A percentile compares a stretch with the other conserved stretches of the same genome.
Evolutionary conservation across 2,113 vertebrate species (phyloP).

Genomic region (Rhineura floridana): DNA sequence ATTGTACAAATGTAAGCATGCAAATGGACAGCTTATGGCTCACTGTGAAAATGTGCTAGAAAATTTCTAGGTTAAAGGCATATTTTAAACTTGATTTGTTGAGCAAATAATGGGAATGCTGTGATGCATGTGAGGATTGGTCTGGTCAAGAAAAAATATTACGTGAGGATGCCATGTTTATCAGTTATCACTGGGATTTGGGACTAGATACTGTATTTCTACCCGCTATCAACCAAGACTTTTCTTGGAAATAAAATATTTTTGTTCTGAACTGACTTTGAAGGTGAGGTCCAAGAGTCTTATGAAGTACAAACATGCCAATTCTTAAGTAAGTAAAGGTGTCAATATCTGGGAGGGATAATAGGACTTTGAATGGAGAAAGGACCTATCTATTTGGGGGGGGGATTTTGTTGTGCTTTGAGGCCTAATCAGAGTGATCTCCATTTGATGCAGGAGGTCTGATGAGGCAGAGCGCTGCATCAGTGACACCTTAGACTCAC

Average conservation of each 20-base stretch:
- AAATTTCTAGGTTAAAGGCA: accelerated
- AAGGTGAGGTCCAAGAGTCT: neutral
- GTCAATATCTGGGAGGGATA: neutral
- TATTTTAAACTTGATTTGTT: neutral
- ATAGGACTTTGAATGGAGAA: neutral
- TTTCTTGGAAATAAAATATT: constrained; percentile 32
- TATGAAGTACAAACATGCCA: neutral
- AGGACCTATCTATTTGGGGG: neutral
- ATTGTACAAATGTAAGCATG: too few species aligned
- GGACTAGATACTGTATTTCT: neutral
- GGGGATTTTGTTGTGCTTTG: neutral
- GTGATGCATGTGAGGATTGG: neutral
- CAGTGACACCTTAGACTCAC: constrained; percentile 75
- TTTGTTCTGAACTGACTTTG: neutral
- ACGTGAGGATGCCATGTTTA: neutral
- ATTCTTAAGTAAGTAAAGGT: neutral
- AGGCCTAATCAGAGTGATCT: neutral
- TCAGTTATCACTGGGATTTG: neutral
- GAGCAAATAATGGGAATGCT: neutral
- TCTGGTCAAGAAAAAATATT: neutral
- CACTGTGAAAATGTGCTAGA: neutral
- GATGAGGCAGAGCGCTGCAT: constrained; percentile 67
- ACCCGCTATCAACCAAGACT: neutral
- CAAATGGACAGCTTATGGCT: neutral
- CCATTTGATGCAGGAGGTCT: constrained; percentile 37